phyloP scores from a whole-genome alignment of 1,140 invertebrate species.

The Yoshiicerus persimilis region DNA sequence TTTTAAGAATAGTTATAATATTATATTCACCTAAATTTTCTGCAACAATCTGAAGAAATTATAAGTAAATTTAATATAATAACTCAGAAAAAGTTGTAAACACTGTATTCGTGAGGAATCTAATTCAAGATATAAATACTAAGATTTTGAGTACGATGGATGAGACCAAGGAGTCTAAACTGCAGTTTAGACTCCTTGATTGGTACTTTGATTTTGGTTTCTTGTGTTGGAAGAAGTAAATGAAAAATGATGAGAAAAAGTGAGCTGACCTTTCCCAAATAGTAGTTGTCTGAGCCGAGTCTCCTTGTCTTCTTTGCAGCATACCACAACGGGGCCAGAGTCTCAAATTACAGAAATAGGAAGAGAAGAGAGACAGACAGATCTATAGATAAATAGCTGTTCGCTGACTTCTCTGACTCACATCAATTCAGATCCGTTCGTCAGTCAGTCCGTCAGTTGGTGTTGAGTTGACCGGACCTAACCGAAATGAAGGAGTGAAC shows the following conservation, averaged over 20 bases:
- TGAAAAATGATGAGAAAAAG: background rate
- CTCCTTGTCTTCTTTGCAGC: background rate
- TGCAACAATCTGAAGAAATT: too few relatives aligned
- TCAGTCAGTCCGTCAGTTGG: background rate
- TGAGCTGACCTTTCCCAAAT: background rate
- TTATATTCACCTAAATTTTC: too few relatives aligned
- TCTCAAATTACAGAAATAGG: slow-evolving; percentile 9
- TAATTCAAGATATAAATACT: background rate
- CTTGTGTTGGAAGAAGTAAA: too few relatives aligned
- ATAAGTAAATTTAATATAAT: too few relatives aligned
- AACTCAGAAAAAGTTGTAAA: too few relatives aligned
- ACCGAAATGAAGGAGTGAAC: background rate
- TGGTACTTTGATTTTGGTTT: too few relatives aligned
- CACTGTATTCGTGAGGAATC: background rate
- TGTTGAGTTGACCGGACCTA: background rate
- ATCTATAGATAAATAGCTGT: background rate
- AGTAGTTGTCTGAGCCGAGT: background rate
- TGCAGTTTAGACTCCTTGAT: too few relatives aligned
- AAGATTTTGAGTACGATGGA: too few relatives aligned
- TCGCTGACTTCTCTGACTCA: background rate
- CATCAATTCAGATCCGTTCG: background rate
- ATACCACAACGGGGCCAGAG: background rate
- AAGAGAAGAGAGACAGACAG: background rate
- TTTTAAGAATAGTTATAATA: too few relatives aligned
- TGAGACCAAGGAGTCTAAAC: too few relatives aligned